Conservation (phyloP, 2,113 vertebrate species). For the Embiotoca jacksoni region DNA sequence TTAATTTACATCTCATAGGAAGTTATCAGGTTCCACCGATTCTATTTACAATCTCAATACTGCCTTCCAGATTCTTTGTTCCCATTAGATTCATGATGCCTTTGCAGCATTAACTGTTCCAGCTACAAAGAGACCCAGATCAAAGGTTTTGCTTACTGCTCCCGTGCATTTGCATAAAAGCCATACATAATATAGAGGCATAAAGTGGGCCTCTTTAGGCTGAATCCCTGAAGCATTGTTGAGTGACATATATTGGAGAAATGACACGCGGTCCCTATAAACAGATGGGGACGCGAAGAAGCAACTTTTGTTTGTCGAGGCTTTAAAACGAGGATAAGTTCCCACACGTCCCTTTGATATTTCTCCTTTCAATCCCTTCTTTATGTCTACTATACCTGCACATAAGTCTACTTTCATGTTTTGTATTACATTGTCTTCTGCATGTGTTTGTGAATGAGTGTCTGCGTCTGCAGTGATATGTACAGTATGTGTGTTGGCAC, state of each 20-base stretch:
- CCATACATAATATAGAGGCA: constrained; percentile 62
- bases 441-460: constrained; percentile 6
- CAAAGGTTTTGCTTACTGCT: constrained; percentile 70
- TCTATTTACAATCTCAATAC: constrained; percentile 40
- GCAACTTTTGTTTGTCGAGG: constrained; percentile 57
- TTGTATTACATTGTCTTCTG: constrained; percentile 22
- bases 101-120: constrained; percentile 55
- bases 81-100: constrained; percentile 48
- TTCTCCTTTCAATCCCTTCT: constrained; percentile 33
- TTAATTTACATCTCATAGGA: constrained; percentile 54
- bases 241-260: constrained; percentile 41
- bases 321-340: constrained; percentile 51
- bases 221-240: constrained; percentile 66
- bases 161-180: constrained; percentile 72
- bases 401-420: constrained; percentile 40
- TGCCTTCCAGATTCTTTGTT: constrained; percentile 34
- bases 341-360: constrained; percentile 34
- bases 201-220: constrained; percentile 67
- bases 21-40: constrained; percentile 27
- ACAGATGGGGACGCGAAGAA: constrained; percentile 58
- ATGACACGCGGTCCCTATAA: constrained; percentile 47
- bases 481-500: constrained; percentile 35
- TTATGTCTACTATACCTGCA: constrained; percentile 41
- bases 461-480: background rate
- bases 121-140: constrained; percentile 69